Evolutionary conservation across 2,888 invertebrate genomes (phyloP), one percentile per base, ranked within the genome.

Genomic region (Pardosa pseudoannulata): DNA sequence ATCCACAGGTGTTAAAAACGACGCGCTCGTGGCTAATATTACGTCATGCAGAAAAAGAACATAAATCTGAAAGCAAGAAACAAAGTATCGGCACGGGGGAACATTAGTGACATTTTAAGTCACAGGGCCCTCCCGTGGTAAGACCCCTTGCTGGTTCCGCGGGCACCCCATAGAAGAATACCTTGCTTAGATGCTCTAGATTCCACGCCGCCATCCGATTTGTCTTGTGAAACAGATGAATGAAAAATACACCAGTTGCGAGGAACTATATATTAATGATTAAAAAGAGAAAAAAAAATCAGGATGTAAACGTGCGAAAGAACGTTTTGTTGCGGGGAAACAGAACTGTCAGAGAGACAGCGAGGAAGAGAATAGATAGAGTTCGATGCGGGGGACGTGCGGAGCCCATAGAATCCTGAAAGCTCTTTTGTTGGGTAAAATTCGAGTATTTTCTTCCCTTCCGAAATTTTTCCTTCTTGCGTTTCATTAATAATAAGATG

Each of bases 81-180:
- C 16, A 36, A 16, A 28, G 28, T 28, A 64, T 64, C 32, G 31
- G 5, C 29, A 31, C 67, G 29, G 27, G 16, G 29, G 41, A 65
- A 46, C 67, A 68, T 76, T 76, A 76, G 76, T 50, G 76, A 41
- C 76, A 68, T 39, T 50, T 76, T 50, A n/a, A 32, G 76, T 46
- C 50, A 76, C 50, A 28, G 7, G 46, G 62, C 27, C 28, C 7
- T 27, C 6, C 16, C 27, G 62, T 27, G 62, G 27, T 16, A 28
- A 62, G 11, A 7, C 27, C 74, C 62, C 74, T n/a, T 27, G 62
- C n/a, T 19, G n/a, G 23, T 9, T n/a, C 50, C 27, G 36, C 9
- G 28, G 23, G 27, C 13, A 29, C 41, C 29, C 1, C 19, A 13
- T 23, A 56, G 62, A 64, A 39, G n/a, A 11, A 23, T 32, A 36